Evolutionary conservation across 2,113 vertebrate genomes (phyloP).

Genomic region (Gambusia affinis): DNA sequence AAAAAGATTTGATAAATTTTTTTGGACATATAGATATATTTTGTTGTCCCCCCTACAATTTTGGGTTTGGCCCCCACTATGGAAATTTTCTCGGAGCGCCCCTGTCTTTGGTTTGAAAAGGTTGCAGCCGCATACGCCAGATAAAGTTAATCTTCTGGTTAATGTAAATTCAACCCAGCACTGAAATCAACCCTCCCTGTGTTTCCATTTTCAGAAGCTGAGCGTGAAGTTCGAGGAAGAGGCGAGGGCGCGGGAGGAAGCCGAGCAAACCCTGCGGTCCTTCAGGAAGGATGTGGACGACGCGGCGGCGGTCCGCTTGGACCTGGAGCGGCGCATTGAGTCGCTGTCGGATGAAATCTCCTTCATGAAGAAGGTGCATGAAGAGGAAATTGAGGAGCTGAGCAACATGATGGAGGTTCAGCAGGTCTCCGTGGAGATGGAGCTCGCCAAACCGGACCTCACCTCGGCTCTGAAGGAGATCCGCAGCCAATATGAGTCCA

Average conservation of each 20-base stretch:
- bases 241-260: constrained; percentile 82
- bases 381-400: constrained; percentile 89
- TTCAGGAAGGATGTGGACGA: constrained; percentile 89
- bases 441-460: constrained; percentile 87
- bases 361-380: constrained; percentile 88
- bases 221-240: constrained; percentile 84
- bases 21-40: no score
- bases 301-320: constrained; percentile 86
- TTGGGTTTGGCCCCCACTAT: no score
- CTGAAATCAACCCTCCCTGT: not conserved
- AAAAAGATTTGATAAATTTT: no score
- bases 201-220: constrained; percentile 59
- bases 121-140: no score
- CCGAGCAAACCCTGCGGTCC: constrained; percentile 85
- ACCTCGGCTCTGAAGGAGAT: constrained; percentile 92
- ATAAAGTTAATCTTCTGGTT: no score
- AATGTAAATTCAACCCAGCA: no score
- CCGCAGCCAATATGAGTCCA: constrained; percentile 88
- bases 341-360: constrained; percentile 90
- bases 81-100: no score
- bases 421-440: constrained; percentile 86
- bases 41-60: no score
- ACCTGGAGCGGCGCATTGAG: constrained; percentile 91
- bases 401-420: constrained; percentile 86
- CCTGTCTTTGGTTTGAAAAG: no score